These are phyloP conservation scores for Ecdyonurus torrentis DNA, from an alignment of 2,888 invertebrate genomes.

Conservation along the genomic window DNA sequence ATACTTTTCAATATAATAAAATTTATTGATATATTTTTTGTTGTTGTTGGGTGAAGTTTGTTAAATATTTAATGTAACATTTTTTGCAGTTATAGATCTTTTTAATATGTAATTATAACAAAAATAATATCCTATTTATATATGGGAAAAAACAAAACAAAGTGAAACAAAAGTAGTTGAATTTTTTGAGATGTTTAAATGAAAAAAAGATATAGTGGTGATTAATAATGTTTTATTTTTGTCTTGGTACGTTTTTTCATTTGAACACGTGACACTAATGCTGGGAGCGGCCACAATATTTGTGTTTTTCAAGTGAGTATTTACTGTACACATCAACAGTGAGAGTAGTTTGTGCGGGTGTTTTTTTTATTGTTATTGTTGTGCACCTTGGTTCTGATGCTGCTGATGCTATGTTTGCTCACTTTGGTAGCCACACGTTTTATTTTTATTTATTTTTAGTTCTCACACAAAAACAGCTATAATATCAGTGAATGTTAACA, in stretches of 20 bases:
- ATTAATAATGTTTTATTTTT: neutral
- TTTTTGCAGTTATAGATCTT: neutral
- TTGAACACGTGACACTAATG: neutral
- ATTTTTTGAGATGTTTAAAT: no score
- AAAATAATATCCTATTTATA: neutral
- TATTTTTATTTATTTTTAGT: no score
- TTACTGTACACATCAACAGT: no score
- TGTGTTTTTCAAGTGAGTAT: neutral
- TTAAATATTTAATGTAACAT: neutral
- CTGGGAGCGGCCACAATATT: neutral
- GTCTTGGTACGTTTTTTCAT: constrained; percentile 3
- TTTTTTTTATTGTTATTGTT: no score
- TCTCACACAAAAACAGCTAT: no score
- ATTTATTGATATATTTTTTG: neutral
- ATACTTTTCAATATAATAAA: no score
- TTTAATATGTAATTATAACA: neutral
- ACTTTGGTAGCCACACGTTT: no score
- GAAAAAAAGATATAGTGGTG: neutral
- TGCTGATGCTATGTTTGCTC: no score
- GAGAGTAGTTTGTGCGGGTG: no score
- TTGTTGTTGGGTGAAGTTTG: neutral
- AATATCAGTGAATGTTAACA: no score
- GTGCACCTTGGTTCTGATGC: no score
- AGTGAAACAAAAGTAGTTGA: neutral
- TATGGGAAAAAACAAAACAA: neutral